Conservation (phyloP, 2,888 invertebrate genomes). For the Aromia moschata region DNA sequence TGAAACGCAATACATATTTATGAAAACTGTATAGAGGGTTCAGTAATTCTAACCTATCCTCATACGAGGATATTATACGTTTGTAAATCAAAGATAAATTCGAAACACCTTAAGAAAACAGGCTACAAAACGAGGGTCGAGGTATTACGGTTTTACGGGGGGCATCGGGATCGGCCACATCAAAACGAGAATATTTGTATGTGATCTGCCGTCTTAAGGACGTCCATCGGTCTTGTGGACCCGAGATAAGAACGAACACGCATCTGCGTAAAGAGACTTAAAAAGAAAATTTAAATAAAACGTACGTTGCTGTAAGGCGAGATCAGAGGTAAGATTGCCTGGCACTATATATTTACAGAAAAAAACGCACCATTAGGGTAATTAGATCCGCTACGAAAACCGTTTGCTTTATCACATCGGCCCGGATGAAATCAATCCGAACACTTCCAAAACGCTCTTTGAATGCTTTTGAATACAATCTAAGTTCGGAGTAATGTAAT, state of each 20-base stretch:
- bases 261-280: conserved; percentile 2
- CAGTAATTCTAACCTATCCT: not conserved
- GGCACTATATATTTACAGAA: not conserved
- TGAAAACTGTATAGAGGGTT: not conserved
- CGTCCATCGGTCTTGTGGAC: not conserved
- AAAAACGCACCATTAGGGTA: not conserved
- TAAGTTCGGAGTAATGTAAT: too few species aligned
- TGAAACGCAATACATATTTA: not conserved
- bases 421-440: too few species aligned
- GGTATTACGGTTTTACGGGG: conserved; percentile 9
- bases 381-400: not conserved
- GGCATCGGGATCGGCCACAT: conserved; percentile 12
- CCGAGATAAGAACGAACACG: conserved; percentile 19
- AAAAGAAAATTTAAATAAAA: conserved; percentile 4
- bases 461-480: too few species aligned
- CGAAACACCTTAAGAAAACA: conserved; percentile 17
- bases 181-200: conserved; percentile 22
- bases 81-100: conserved; percentile 8
- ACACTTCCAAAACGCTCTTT: too few species aligned
- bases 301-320: not conserved
- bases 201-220: conserved; percentile 7
- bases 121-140: conserved; percentile 6
- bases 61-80: not conserved
- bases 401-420: too few species aligned
- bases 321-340: not conserved